Evolutionary conservation across 1,140 invertebrate genomes (phyloP).

Genomic region (Dinothrombium tinctorium): DNA sequence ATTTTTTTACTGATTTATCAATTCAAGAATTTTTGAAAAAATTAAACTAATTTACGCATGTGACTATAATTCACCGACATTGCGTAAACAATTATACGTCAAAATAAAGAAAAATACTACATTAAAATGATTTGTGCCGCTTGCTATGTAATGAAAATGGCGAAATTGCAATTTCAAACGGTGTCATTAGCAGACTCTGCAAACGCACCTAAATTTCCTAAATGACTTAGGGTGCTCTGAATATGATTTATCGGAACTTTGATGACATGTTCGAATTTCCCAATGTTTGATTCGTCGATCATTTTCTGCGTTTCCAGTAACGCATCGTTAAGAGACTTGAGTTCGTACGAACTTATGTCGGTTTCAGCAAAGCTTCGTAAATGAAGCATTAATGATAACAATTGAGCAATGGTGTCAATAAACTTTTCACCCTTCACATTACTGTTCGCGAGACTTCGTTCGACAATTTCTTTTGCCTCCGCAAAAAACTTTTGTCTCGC

Average conservation of each 20-base stretch:
- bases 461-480: constrained; percentile 54
- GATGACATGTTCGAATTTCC: constrained; percentile 61
- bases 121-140: too few species aligned
- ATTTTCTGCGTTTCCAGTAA: constrained; percentile 63
- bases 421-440: constrained; percentile 28
- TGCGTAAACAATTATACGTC: too few species aligned
- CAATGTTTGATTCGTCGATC: constrained; percentile 47
- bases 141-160: too few species aligned
- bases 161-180: too few species aligned
- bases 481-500: constrained; percentile 59
- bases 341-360: constrained; percentile 67
- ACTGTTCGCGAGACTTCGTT: constrained; percentile 23
- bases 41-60: too few species aligned
- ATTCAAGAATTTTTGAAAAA: too few species aligned
- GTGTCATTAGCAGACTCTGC: constrained; percentile 9
- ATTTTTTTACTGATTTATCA: too few species aligned
- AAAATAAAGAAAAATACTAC: too few species aligned
- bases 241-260: constrained; percentile 82
- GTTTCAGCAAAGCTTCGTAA: constrained; percentile 68
- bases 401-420: constrained; percentile 54
- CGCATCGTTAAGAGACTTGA: constrained; percentile 74
- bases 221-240: constrained; percentile 48
- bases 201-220: constrained; percentile 25
- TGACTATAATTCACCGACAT: too few species aligned
- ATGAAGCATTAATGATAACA: constrained; percentile 74